A percentile compares a stretch with the other conserved stretches of the same genome.
Evolutionary conservation across 1,140 invertebrate genomes (phyloP).

Genomic region (Saxidomus purpurata): DNA sequence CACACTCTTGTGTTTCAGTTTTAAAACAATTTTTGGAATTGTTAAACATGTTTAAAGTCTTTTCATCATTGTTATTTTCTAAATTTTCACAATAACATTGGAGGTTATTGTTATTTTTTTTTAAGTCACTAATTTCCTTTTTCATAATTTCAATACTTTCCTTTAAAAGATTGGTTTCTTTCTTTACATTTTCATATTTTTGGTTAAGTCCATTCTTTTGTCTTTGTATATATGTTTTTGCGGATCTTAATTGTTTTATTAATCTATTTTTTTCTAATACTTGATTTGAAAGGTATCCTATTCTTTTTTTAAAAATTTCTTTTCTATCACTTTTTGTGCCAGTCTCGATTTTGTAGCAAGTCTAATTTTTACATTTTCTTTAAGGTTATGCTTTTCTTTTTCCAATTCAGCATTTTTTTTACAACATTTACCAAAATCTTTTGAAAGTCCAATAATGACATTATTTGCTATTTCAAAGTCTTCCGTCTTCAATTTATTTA

Average conservation of each 20-base stretch:
- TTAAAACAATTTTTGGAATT: constrained; percentile 14
- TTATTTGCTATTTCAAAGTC: constrained; percentile 26
- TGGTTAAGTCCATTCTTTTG: neutral
- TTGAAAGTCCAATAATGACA: constrained; percentile 28
- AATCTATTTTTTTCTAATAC: constrained; percentile 6
- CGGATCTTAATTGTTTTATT: constrained; percentile 29
- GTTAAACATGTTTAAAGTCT: constrained; percentile 6
- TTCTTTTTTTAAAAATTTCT: neutral
- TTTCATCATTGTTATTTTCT: constrained; percentile 34
- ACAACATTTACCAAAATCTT: neutral
- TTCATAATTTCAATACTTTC: neutral
- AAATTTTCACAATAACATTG: constrained; percentile 10
- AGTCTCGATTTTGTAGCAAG: constrained; percentile 27
- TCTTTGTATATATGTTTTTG: constrained; percentile 14
- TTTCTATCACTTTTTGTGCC: constrained; percentile 2
- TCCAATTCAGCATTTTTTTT: constrained; percentile 25
- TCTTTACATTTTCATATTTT: neutral
- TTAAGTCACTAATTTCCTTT: neutral
- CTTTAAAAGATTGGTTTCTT: constrained; percentile 1
- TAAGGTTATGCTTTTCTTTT: constrained; percentile 21
- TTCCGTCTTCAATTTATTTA: neutral
- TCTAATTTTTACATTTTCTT: constrained; percentile 19
- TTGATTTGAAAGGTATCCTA: neutral
- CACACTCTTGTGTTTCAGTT: constrained; percentile 50
- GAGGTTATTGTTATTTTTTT: constrained; percentile 11